These are phyloP conservation scores for Dryas iulia DNA, from an alignment of 1,140 invertebrate genomes.

Conservation along the genomic window DNA sequence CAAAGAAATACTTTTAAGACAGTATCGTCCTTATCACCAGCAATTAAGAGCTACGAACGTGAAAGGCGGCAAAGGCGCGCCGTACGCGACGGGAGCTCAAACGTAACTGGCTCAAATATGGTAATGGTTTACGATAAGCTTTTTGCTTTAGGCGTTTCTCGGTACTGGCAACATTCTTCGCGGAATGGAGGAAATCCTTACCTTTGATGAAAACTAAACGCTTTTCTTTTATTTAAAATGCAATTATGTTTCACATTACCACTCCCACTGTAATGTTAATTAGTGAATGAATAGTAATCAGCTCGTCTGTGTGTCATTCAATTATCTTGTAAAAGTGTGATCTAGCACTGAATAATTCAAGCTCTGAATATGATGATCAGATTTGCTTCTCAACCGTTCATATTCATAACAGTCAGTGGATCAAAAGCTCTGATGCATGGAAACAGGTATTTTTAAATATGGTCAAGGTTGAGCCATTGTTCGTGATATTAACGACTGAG, in stretches of 20 bases:
- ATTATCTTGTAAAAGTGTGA: constrained; percentile 5
- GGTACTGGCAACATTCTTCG: constrained; percentile 24
- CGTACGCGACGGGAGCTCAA: constrained; percentile 1
- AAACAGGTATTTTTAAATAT: constrained; percentile 29
- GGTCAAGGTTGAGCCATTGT: constrained; percentile 26
- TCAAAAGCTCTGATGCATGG: constrained; percentile 5
- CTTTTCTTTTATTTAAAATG: constrained; percentile 1
- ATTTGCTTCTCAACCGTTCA: neutral
- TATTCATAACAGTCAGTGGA: neutral
- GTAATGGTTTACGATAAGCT: constrained; percentile 26
- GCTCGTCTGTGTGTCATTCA: constrained; percentile 1
- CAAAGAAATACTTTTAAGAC: constrained; percentile 9
- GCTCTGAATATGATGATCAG: neutral
- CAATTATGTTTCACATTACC: neutral
- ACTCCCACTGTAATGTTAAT: constrained; percentile 1
- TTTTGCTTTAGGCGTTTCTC: constrained; percentile 25
- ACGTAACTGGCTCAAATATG: constrained; percentile 26
- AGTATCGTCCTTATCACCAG: neutral
- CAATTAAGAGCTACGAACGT: neutral
- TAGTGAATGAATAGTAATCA: constrained; percentile 2
- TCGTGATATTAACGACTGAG: constrained; percentile 15
- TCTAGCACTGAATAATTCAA: neutral
- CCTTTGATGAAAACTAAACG: constrained; percentile 11
- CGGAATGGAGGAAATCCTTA: constrained; percentile 18
- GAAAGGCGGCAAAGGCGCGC: neutral